Evolutionary conservation across 2,797 vertebrate genomes (phyloP), one percentile per base, ranked within the genome.

Genomic region (Bovichtus variegatus): DNA sequence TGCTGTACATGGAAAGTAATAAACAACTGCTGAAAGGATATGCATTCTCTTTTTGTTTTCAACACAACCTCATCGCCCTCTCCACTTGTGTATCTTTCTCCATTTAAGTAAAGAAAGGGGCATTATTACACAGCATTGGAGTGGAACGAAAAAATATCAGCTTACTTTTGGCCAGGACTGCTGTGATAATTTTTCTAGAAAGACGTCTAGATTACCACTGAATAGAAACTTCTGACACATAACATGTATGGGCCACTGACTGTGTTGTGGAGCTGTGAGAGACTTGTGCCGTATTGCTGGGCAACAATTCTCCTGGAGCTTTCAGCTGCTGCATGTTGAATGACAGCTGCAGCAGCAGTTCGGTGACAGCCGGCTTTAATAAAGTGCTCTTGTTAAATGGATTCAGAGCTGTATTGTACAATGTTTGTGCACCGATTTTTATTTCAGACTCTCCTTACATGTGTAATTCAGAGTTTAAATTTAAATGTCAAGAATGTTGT

Each of bases 1-100:
- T 71, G 31, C 70, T 93, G 89, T 92, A 83, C 75, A 71, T 86
- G 81, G 76, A 82, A 51, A 90, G 31, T 85, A 96, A 93, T 93
- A 83, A 95, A 95, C 82, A 71, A 44, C 71, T 82, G 51, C 74
- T 91, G 73, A 92, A 94, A 91, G 74, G 73, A 78, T 54, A 41
- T 36, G 68, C 19, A 81, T 89, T 91, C 75, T 87, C 41, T 77
- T 49, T 85, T 79, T 81, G 65, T 84, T 84, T 77, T 74, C 9
- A 62, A 18, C 47, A 51, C 38, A 54, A 55, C 67, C 23, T 10
- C 44, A 60, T n/a, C 3, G 10, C 69, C 25, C 53, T 18, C 5
- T 67, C 38, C 7, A 19, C 3, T 44, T 50, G 16, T 21, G 16
- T 59, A 18, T 43, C 11, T 70, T 49, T 67, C 19, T 62, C 6